phyloP scores from a whole-genome alignment of 2,888 invertebrate species.

The Callimorpha dominula region DNA sequence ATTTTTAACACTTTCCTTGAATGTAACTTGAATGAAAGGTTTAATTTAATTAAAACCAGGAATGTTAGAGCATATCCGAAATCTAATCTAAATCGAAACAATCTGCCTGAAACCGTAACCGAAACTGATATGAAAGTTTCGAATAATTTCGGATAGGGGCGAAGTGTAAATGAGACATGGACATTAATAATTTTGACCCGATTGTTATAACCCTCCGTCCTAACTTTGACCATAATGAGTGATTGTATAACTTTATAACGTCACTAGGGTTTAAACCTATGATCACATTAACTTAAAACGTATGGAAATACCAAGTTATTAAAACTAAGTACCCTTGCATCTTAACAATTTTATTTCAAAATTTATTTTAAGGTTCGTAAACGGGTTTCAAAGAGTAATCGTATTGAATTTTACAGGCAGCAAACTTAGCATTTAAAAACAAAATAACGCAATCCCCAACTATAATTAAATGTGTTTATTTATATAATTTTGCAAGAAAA shows the following conservation, averaged over 20 bases:
- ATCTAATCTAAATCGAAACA: too few species aligned
- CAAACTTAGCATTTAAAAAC: neutral
- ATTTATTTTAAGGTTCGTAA: neutral
- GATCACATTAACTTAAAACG: neutral
- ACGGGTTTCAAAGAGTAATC: neutral
- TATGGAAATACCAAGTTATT: neutral
- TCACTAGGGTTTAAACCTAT: neutral
- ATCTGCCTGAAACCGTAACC: too few species aligned
- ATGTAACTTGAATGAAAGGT: too few species aligned
- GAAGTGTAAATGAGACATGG: too few species aligned
- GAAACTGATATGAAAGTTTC: too few species aligned
- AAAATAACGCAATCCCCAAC: neutral
- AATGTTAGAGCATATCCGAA: too few species aligned
- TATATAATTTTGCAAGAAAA: too few species aligned
- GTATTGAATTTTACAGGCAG: neutral
- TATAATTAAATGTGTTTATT: too few species aligned
- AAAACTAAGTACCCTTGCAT: too few species aligned
- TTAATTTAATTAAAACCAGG: too few species aligned
- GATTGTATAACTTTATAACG: neutral
- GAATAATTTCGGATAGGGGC: too few species aligned
- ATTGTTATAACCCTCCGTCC: neutral
- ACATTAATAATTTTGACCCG: neutral
- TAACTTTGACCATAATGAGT: neutral
- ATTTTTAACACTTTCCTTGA: too few species aligned
- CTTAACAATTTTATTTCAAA: neutral